Evolutionary conservation across 2,888 invertebrate species (phyloP).

Genomic region (Protophormia terraenovae): DNA sequence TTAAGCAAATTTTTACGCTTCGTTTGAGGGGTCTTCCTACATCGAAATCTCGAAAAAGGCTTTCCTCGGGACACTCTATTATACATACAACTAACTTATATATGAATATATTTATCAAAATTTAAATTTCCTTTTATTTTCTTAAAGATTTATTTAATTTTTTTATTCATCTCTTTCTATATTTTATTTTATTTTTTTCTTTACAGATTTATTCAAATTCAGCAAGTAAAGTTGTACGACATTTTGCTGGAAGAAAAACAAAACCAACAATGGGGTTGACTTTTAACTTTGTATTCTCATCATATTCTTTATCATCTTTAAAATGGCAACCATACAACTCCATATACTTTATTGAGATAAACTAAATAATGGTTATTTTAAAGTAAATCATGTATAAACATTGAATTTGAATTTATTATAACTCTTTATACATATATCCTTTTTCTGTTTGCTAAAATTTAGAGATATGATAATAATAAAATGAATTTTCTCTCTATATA

Average conservation of each 20-base stretch:
- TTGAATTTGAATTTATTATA: constrained; percentile 25
- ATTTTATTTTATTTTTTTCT: not conserved
- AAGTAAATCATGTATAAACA: constrained; percentile 35
- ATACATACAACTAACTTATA: no score
- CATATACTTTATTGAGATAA: not conserved
- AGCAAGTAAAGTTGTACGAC: constrained; percentile 51
- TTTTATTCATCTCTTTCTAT: not conserved
- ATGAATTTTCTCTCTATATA: not conserved
- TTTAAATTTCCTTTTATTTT: constrained; percentile 5
- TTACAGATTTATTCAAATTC: constrained; percentile 55
- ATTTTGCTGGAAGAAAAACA: no score
- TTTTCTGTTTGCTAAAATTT: not conserved
- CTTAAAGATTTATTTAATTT: constrained; percentile 13
- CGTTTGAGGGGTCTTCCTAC: no score
- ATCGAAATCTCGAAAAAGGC: no score
- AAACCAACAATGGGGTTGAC: no score
- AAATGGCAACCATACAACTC: not conserved
- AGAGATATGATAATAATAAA: not conserved
- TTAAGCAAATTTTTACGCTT: no score
- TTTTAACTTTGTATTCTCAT: no score
- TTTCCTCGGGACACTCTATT: no score
- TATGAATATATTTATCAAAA: not conserved
- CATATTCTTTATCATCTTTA: not conserved
- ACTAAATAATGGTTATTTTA: constrained; percentile 31
- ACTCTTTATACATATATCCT: not conserved